Percentiles rank a stretch among this genome's conserved stretches.
Evolutionary conservation across 2,888 invertebrate genomes (phyloP).

Genomic region (Macrostomum cliftonense): DNA sequence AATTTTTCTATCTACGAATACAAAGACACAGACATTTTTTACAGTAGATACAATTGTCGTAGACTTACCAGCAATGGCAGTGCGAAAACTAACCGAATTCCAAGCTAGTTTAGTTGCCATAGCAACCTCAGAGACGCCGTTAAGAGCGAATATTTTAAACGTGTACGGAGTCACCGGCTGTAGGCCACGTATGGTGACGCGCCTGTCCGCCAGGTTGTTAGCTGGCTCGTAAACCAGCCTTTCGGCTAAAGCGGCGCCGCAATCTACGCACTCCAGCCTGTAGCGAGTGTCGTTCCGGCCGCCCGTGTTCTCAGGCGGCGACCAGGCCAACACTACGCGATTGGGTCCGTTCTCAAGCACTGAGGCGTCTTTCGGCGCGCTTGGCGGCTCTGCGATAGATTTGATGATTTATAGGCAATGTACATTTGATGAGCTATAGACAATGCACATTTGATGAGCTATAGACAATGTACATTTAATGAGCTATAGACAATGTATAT

Average conservation of each 20-base stretch:
- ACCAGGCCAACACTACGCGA: constrained; percentile 65
- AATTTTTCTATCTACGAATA: too few relatives aligned
- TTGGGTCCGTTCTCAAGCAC: background rate
- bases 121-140: constrained; percentile 55
- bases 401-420: background rate
- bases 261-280: constrained; percentile 63
- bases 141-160: constrained; percentile 71
- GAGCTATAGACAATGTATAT: too few relatives aligned
- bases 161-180: constrained; percentile 77
- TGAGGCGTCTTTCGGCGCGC: background rate
- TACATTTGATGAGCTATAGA: too few relatives aligned
- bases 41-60: too few relatives aligned
- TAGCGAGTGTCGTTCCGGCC: constrained; percentile 68
- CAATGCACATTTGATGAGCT: too few relatives aligned
- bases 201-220: constrained; percentile 51
- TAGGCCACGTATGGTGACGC: constrained; percentile 67
- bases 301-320: constrained; percentile 55
- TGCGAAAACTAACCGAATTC: constrained; percentile 56
- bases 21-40: too few relatives aligned
- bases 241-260: constrained; percentile 13
- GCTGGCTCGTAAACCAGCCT: constrained; percentile 49
- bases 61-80: constrained; percentile 44
- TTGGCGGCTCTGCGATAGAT: background rate
- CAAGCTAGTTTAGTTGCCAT: too few relatives aligned
- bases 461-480: too few relatives aligned